phyloP scores from a whole-genome alignment of 2,113 vertebrate species.

The Microcebus murinus region DNA sequence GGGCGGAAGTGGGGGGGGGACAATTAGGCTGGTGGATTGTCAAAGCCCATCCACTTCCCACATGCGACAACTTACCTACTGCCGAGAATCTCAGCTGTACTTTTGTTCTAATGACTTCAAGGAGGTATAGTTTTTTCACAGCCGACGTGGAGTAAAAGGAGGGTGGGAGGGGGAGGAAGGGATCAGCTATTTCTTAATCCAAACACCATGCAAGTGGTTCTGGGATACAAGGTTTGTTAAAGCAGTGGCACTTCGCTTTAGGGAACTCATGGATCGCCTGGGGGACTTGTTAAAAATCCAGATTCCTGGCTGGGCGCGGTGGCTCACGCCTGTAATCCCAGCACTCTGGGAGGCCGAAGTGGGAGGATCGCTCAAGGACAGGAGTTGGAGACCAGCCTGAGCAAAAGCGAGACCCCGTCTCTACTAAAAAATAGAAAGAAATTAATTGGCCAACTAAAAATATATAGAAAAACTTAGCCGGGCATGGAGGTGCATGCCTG shows the following conservation, averaged over 20 bases:
- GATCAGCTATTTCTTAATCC: background rate
- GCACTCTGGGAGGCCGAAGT: too few relatives aligned
- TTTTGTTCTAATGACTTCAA: background rate
- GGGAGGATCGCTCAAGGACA: too few relatives aligned
- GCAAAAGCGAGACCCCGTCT: too few relatives aligned
- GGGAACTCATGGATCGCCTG: too few relatives aligned
- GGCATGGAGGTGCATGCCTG: too few relatives aligned
- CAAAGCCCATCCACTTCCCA: background rate
- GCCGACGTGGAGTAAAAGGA: background rate
- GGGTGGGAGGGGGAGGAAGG: background rate
- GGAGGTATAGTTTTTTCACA: background rate
- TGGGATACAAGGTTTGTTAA: background rate
- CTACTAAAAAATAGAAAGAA: too few relatives aligned
- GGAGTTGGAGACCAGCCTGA: too few relatives aligned
- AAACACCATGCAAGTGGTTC: background rate
- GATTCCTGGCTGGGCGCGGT: background rate
- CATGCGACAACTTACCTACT: background rate
- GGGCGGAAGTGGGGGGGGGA: rapidly evolving
- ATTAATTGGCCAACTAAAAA: too few relatives aligned
- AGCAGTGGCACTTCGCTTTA: background rate
- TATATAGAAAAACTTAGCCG: too few relatives aligned
- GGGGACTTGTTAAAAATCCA: background rate
- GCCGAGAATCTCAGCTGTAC: background rate
- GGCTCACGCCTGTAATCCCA: too few relatives aligned
- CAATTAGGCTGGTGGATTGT: background rate